Conservation (phyloP, 2,797 vertebrate species). For the Fringilla coelebs region DNA sequence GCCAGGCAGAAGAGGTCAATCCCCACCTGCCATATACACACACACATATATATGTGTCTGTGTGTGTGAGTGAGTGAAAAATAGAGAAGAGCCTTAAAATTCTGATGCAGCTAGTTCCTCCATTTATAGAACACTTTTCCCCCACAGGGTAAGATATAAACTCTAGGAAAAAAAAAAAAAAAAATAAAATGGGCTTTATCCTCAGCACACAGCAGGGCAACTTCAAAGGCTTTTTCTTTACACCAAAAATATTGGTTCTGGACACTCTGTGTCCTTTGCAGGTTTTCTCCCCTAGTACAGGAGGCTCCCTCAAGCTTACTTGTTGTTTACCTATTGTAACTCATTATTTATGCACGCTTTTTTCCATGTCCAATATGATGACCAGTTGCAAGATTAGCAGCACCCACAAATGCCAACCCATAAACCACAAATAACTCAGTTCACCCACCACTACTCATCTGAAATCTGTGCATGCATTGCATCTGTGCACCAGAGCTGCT, state of each 20-base stretch:
- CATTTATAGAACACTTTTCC: background rate
- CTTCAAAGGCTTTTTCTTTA: background rate
- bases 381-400: background rate
- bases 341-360: background rate
- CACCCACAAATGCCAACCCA: background rate
- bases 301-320: background rate
- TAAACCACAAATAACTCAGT: background rate
- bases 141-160: background rate
- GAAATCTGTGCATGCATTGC: background rate
- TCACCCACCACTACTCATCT: background rate
- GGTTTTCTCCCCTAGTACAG: background rate
- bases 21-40: background rate
- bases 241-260: background rate
- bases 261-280: background rate
- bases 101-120: background rate
- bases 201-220: background rate
- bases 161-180: background rate
- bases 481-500: background rate
- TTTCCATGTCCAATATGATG: background rate
- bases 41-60: accelerated
- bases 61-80: background rate
- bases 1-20: background rate
- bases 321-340: background rate
- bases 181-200: background rate
- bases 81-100: background rate